Evolutionary conservation across 2,888 invertebrate species (phyloP).

Genomic region (Phania funesta): DNA sequence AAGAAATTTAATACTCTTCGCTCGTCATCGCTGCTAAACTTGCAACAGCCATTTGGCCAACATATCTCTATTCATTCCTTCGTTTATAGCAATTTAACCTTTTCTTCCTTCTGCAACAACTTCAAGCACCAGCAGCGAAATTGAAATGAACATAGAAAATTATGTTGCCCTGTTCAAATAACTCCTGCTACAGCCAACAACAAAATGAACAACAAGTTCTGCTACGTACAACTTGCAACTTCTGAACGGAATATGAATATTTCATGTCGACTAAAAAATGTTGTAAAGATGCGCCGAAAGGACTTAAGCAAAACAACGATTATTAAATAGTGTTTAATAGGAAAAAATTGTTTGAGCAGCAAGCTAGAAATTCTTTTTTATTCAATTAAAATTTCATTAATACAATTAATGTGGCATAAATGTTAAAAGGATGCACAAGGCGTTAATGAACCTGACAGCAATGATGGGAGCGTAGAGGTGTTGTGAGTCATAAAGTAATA

Average conservation of each 20-base stretch:
- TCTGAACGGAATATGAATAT: not conserved
- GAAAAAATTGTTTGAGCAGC: conserved; percentile 4
- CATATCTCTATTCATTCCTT: not conserved
- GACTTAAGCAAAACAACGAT: conserved; percentile 15
- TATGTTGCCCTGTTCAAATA: conserved; percentile 41
- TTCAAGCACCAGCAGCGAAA: conserved; percentile 18
- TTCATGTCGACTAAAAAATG: not conserved
- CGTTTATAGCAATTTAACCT: not conserved
- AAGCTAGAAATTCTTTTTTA: conserved; percentile 13
- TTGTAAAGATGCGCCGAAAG: not conserved
- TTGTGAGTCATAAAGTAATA: not conserved
- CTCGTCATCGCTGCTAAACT: conserved; percentile 12
- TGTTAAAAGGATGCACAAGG: conserved; percentile 3
- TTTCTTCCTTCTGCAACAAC: not conserved
- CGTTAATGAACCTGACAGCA: conserved; percentile 11
- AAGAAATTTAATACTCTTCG: conserved; percentile 32
- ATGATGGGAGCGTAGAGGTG: not conserved
- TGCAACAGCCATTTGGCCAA: conserved; percentile 11
- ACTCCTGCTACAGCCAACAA: not conserved
- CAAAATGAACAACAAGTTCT: conserved; percentile 31
- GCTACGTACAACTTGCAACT: not conserved
- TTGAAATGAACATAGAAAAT: conserved; percentile 38
- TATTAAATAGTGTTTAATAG: conserved; percentile 9
- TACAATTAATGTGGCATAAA: conserved; percentile 57
- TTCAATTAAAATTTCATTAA: conserved; percentile 60